Conservation (phyloP, 2,113 vertebrate species). For the Gulo gulo region DNA sequence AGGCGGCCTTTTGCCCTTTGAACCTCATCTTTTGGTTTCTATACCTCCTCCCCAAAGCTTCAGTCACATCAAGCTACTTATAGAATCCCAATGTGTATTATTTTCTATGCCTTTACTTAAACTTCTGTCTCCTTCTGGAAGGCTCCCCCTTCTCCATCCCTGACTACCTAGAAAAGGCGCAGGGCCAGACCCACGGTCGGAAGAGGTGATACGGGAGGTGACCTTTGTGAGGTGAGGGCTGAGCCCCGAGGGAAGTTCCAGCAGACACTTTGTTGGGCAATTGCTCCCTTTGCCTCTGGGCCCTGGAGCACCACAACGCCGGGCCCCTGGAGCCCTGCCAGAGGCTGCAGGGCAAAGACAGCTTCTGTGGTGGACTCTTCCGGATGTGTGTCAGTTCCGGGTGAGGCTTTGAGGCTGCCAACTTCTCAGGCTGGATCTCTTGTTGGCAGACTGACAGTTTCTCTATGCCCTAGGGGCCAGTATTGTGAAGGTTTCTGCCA, state of each 20-base stretch:
- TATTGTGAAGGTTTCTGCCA: slow-evolving; percentile 1
- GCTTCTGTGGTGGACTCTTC: slow-evolving; percentile 35
- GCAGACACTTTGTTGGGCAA: background rate
- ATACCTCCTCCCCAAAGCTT: background rate
- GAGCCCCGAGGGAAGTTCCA: background rate
- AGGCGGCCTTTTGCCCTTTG: slow-evolving; percentile 20
- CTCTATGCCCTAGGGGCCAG: background rate
- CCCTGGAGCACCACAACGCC: background rate
- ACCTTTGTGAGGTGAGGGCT: background rate
- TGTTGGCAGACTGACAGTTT: slow-evolving; percentile 31
- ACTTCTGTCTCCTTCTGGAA: background rate
- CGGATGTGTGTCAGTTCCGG: slow-evolving; percentile 47
- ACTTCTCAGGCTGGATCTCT: slow-evolving; percentile 46
- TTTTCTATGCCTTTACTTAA: background rate
- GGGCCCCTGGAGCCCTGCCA: slow-evolving; percentile 25
- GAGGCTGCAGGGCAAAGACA: slow-evolving; percentile 29
- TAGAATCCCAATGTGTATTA: background rate
- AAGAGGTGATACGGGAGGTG: background rate
- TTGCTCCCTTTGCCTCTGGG: background rate
- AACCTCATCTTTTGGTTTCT: background rate
- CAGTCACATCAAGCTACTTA: background rate
- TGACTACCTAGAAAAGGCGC: background rate
- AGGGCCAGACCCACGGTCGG: background rate
- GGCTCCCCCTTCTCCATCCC: background rate
- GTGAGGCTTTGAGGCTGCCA: slow-evolving; percentile 41